Evolutionary conservation across 2,797 vertebrate species (phyloP).

Genomic region (Falco novaeseelandiae): DNA sequence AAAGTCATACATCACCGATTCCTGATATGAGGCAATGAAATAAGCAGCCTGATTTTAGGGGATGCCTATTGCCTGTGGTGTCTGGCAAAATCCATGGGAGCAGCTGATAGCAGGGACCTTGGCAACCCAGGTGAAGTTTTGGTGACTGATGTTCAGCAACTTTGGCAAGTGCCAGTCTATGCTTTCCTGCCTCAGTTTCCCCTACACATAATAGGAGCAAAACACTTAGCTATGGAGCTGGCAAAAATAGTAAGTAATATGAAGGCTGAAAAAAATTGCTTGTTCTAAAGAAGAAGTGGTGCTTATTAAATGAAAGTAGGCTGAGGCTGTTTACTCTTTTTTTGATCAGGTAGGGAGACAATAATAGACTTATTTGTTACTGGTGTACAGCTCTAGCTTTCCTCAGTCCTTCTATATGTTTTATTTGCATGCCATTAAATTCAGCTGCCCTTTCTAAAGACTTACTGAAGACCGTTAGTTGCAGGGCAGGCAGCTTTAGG

Average conservation of each 20-base stretch:
- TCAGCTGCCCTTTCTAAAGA: neutral
- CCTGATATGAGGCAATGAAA: neutral
- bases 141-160: neutral
- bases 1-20: neutral
- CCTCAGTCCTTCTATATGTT: neutral
- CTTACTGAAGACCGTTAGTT: neutral
- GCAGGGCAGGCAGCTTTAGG: neutral
- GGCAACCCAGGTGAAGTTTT: neutral
- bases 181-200: neutral
- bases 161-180: neutral
- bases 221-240: neutral
- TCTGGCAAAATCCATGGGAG: neutral
- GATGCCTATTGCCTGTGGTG: accelerated
- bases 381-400: neutral
- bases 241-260: neutral
- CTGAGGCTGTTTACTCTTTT: neutral
- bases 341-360: neutral
- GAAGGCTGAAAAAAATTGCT: neutral
- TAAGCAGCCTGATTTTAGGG: neutral
- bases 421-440: neutral
- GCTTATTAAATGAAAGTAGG: neutral
- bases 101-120: neutral
- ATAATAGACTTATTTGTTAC: neutral
- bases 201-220: neutral
- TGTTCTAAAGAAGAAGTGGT: neutral